Evolutionary conservation across 2,113 vertebrate species (phyloP).

Genomic region (Miniopterus natalensis): DNA sequence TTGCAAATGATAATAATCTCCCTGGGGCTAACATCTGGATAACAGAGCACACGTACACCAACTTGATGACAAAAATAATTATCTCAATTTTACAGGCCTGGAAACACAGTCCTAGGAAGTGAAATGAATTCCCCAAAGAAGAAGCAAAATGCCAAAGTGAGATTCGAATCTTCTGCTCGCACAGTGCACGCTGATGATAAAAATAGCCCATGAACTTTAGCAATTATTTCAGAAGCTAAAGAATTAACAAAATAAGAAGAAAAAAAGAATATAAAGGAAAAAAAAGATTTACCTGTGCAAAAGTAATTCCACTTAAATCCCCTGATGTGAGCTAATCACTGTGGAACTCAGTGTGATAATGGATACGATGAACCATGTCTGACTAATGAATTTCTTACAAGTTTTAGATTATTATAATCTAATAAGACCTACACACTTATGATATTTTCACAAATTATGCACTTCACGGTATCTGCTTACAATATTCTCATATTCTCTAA

Average conservation of each 20-base stretch:
- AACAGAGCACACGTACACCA: not conserved
- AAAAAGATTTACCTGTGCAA: not conserved
- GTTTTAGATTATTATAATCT: conserved; percentile 55
- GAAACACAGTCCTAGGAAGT: not conserved
- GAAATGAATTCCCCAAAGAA: not conserved
- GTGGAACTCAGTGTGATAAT: not conserved
- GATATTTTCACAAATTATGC: conserved; percentile 34
- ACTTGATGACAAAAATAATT: not conserved
- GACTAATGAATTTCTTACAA: conserved; percentile 41
- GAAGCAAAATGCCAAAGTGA: not conserved
- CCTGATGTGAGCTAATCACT: not conserved
- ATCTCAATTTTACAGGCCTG: not conserved
- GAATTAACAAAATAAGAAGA: not conserved
- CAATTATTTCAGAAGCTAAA: not conserved
- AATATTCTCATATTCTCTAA: not conserved
- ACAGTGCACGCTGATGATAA: not conserved
- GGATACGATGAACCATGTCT: not conserved
- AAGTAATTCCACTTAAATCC: not conserved
- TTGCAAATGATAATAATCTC: not conserved
- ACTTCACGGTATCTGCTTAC: not conserved
- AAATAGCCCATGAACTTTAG: not conserved
- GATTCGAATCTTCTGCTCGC: not conserved
- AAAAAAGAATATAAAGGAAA: not conserved
- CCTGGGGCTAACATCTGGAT: not conserved
- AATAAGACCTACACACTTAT: not conserved